phyloP scores from a whole-genome alignment of 2,888 invertebrate genomes.

The Acleris cristana region DNA sequence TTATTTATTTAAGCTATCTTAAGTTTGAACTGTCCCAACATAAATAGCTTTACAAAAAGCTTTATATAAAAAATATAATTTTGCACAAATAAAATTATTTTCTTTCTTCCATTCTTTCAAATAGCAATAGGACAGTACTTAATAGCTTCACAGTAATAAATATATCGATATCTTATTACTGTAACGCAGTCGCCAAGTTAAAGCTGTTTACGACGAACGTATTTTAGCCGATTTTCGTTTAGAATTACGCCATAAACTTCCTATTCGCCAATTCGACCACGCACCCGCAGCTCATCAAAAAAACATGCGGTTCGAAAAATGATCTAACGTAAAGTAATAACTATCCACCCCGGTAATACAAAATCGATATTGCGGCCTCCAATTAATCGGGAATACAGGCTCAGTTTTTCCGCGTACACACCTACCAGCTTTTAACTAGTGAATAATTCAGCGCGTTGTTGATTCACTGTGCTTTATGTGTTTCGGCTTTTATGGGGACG shows the following conservation, averaged over 20 bases:
- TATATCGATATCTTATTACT: background rate
- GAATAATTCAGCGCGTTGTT: slow-evolving; percentile 45
- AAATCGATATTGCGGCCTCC: slow-evolving; percentile 64
- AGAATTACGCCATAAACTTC: slow-evolving; percentile 3
- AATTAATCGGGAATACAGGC: slow-evolving; percentile 58
- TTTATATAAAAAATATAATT: no score
- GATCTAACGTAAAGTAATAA: slow-evolving; percentile 34
- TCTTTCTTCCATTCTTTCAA: no score
- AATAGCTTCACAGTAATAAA: background rate
- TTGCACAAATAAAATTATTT: no score
- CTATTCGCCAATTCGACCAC: slow-evolving; percentile 7
- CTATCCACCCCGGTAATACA: slow-evolving; percentile 52
- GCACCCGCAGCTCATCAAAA: slow-evolving; percentile 28
- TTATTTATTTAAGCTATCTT: no score
- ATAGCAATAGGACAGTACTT: no score
- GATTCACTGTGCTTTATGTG: slow-evolving; percentile 40
- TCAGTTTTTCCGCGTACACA: slow-evolving; percentile 43
- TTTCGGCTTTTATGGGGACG: slow-evolving; percentile 30
- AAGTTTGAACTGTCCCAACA: no score
- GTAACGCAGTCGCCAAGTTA: background rate
- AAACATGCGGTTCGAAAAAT: slow-evolving; percentile 29
- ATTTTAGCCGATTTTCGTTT: background rate
- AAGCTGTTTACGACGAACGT: background rate
- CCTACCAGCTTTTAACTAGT: slow-evolving; percentile 42
- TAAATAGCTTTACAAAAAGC: no score